Base-by-base conservation (phyloP, 2,888 invertebrate genomes). In the Punctoribates punctum region DNA sequence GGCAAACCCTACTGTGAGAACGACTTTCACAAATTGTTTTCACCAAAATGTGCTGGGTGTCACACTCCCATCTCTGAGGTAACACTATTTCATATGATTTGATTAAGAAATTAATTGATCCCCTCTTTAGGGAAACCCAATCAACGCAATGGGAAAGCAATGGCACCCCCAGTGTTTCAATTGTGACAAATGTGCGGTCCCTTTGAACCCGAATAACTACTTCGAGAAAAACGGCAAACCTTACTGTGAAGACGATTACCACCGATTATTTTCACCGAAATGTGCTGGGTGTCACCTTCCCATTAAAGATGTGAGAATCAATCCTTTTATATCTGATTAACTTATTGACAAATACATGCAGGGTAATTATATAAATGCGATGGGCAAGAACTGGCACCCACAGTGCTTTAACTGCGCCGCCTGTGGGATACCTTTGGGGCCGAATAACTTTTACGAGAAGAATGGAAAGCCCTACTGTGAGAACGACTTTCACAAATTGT, bases 371-470 rank as follows among this genome's bases (percentile, higher is more conserved):
- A 67, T 75, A 25, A 72, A 38, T 5, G 98, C 97, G 13, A 86
- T 98, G 84, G 96, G 96, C 84, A 94, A 94, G 85, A 96, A 96
- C 80, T 98, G 96, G 96, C 98, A 98, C 84, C 95, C 96, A 82
- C 97, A 98, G 84, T 97, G 97, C 99, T 99, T 99, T 86, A 93
- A 92, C 78, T 99, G 99, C 87, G 92, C 92, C 80, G 96, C 97
- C 83, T 99, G 99, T 88, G 92, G 91, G 83, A 93, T 95, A 83
- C 96, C 96, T 85, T 86, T 99, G 83, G 98, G 98, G 78, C 97
- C 98, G 75, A 89, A 94, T 84, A 98, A 97, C 87, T 99, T 98
- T 89, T 99, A 96, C 85, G 98, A 99, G 86, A 88, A 97, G 80
- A 96, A 97, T 81, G 95, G 94, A 75, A 90, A 90, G 83, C 97